These are phyloP conservation scores for Dicyrtoma fusca DNA, from an alignment of 2,888 invertebrate genomes.

Conservation along the genomic window DNA sequence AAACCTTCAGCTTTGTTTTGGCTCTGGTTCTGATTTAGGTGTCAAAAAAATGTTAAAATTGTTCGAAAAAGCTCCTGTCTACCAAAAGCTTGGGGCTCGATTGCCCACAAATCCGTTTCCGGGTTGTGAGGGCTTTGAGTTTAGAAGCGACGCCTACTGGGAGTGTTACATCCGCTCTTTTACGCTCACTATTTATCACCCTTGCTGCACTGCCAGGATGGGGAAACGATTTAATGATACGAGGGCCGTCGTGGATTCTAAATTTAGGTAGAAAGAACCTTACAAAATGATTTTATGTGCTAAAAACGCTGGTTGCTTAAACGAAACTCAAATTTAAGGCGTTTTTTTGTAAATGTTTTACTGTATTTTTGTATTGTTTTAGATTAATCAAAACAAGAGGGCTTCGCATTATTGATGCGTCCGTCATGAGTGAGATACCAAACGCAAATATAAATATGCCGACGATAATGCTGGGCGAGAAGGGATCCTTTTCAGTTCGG, in stretches of 20 bases:
- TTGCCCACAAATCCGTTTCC: conserved; percentile 76
- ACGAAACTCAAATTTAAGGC: too few species aligned
- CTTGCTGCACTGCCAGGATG: conserved; percentile 41
- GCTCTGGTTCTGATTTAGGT: not conserved
- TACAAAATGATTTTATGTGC: too few species aligned
- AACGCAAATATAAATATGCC: conserved; percentile 31
- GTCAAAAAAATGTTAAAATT: conserved; percentile 15
- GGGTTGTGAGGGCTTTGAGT: conserved; percentile 72
- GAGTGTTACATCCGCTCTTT: conserved; percentile 44
- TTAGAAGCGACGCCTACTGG: conserved; percentile 60
- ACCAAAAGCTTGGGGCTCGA: conserved; percentile 77
- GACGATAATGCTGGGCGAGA: conserved; percentile 24
- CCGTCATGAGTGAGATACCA: not conserved
- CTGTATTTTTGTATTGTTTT: not conserved
- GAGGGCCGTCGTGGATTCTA: conserved; percentile 12
- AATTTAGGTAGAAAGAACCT: conserved; percentile 31
- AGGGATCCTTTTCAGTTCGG: not conserved
- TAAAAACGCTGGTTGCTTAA: too few species aligned
- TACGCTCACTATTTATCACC: conserved; percentile 50
- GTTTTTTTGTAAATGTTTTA: too few species aligned
- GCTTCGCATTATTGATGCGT: conserved; percentile 14
- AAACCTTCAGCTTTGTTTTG: not conserved
- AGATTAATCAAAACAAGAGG: conserved; percentile 17
- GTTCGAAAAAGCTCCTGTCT: conserved; percentile 62
- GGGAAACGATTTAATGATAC: conserved; percentile 29